A percentile compares a stretch with the other conserved stretches of the same genome.
These are phyloP conservation scores for Altica lythri DNA, from an alignment of 2,888 invertebrate species.

Conservation along the genomic window DNA sequence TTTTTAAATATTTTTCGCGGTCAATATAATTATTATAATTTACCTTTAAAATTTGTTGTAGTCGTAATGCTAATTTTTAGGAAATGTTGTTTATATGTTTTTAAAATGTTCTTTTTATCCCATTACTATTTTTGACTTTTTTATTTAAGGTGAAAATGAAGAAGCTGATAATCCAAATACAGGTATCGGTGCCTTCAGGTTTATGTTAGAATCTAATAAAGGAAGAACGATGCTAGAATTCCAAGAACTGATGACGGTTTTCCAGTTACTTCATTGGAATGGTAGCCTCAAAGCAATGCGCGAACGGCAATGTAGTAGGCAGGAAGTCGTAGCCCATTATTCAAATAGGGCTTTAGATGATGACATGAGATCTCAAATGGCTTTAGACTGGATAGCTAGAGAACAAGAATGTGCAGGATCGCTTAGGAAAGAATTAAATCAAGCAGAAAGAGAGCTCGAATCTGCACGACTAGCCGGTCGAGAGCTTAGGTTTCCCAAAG, in stretches of 20 bases:
- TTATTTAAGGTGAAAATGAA: constrained; percentile 58
- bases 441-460: constrained; percentile 86
- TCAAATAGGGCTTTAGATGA: constrained; percentile 91
- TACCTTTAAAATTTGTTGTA: too few species aligned
- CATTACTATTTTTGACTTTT: neutral
- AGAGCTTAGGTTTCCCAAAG: constrained; percentile 91
- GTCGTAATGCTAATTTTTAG: too few species aligned
- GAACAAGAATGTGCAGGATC: constrained; percentile 76
- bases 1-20: too few species aligned
- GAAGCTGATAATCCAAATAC: constrained; percentile 70
- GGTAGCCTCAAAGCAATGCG: constrained; percentile 95
- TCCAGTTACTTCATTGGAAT: constrained; percentile 95
- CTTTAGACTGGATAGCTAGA: constrained; percentile 90
- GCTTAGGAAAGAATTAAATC: constrained; percentile 77
- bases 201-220: constrained; percentile 79
- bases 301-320: constrained; percentile 90
- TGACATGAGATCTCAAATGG: constrained; percentile 96
- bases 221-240: constrained; percentile 95
- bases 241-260: constrained; percentile 97
- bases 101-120: neutral
- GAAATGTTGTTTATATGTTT: neutral
- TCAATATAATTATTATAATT: too few species aligned
- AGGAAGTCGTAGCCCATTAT: constrained; percentile 92
- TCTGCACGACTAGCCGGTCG: constrained; percentile 85
- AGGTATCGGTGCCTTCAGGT: constrained; percentile 75